A percentile compares a stretch with the other conserved stretches of the same genome.
phyloP scores from a whole-genome alignment of 2,888 invertebrate species.

The Meloe dianella region DNA sequence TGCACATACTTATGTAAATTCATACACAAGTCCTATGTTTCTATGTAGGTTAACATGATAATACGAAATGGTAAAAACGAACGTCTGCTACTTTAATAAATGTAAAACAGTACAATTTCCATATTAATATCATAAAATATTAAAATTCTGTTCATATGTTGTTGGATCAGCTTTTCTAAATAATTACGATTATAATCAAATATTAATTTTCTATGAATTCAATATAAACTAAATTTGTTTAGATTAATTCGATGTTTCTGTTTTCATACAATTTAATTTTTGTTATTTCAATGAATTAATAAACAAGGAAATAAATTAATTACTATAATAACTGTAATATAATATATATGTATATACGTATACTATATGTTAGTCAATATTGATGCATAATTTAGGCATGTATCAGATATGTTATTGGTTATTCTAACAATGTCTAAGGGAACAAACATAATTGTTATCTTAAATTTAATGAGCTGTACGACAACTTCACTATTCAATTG shows the following conservation, averaged over 20 bases:
- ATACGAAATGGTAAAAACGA: background rate
- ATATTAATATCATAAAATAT: slow-evolving; percentile 28
- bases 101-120: slow-evolving; percentile 15
- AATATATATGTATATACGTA: background rate
- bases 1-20: background rate
- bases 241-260: background rate
- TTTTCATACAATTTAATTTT: background rate
- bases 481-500: too few relatives aligned
- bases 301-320: background rate
- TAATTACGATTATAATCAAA: background rate
- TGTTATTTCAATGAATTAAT: background rate
- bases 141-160: slow-evolving; percentile 27
- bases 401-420: background rate
- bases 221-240: background rate
- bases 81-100: background rate
- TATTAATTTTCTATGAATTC: background rate
- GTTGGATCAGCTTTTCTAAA: slow-evolving; percentile 15
- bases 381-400: background rate
- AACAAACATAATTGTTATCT: too few relatives aligned
- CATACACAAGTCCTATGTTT: background rate
- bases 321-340: background rate
- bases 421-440: too few relatives aligned
- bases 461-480: too few relatives aligned
- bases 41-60: background rate
- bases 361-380: background rate